Conservation (phyloP, 2,888 invertebrate species). For the Polietes domitor region DNA sequence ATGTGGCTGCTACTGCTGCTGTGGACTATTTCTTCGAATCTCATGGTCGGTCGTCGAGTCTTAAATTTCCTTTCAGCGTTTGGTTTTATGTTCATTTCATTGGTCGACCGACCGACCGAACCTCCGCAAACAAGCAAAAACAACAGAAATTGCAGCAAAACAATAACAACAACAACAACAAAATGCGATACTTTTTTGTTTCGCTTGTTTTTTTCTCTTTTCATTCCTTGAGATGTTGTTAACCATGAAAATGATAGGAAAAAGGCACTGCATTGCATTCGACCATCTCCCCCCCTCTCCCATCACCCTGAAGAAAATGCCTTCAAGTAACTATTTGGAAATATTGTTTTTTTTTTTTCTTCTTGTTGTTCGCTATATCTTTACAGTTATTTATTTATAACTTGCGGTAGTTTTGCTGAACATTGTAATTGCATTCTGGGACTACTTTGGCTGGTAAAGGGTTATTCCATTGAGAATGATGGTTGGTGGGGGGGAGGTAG, state of each 20-base stretch:
- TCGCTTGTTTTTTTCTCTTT: neutral
- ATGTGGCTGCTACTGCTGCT: slow-evolving; percentile 1
- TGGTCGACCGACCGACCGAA: neutral
- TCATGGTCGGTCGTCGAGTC: slow-evolving; percentile 11
- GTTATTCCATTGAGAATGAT: neutral
- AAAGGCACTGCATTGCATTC: slow-evolving; percentile 9
- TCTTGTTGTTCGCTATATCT: too few relatives aligned
- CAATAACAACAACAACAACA: neutral
- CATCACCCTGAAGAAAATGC: neutral
- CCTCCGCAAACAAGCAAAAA: neutral
- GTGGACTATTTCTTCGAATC: neutral
- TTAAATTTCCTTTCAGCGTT: slow-evolving; percentile 45
- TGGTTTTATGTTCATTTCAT: slow-evolving; percentile 26
- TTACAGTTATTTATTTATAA: slow-evolving; percentile 22
- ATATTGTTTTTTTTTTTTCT: slow-evolving; percentile 1
- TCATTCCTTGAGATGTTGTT: slow-evolving; percentile 20
- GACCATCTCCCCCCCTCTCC: neutral
- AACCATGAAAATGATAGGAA: slow-evolving; percentile 14
- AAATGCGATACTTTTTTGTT: slow-evolving; percentile 4
- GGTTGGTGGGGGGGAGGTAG: neutral
- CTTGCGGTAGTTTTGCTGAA: slow-evolving; percentile 17
- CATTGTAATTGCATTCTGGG: slow-evolving; percentile 15
- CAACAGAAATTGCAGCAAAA: too few relatives aligned
- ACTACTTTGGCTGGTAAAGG: neutral
- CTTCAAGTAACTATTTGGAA: slow-evolving; percentile 7